These are phyloP conservation scores for Pseudopipra pipra DNA, from an alignment of 2,113 vertebrate genomes.

Conservation along the genomic window DNA sequence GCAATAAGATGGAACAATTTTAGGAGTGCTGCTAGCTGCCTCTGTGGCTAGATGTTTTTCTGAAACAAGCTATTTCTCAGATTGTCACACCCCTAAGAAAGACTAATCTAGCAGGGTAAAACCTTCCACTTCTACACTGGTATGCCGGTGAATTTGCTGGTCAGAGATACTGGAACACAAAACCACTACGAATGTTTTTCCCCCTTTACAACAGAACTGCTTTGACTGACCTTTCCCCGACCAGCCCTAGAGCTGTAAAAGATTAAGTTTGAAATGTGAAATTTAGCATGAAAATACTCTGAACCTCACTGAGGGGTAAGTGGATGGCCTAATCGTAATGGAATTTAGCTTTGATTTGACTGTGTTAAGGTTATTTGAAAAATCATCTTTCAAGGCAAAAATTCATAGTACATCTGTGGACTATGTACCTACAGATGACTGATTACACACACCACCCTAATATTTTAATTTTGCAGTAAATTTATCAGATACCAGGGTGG, in stretches of 20 bases:
- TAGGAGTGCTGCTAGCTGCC: background rate
- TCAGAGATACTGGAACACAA: background rate
- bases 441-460: background rate
- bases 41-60: background rate
- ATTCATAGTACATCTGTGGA: background rate
- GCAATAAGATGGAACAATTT: background rate
- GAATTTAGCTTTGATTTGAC: background rate
- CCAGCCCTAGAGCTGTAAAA: background rate
- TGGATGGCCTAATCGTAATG: background rate
- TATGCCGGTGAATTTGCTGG: background rate
- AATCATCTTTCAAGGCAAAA: background rate
- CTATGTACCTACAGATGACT: background rate
- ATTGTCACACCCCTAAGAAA: background rate
- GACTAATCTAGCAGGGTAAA: background rate
- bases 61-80: background rate
- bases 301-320: background rate
- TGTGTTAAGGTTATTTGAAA: background rate
- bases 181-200: background rate
- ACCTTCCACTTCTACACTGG: background rate
- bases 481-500: background rate
- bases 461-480: background rate
- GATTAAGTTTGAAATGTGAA: background rate
- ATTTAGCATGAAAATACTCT: slow-evolving; percentile 28
- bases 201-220: background rate
- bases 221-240: background rate